Base-by-base conservation (phyloP, 2,113 vertebrate species). In the Vireo altiloquus region DNA sequence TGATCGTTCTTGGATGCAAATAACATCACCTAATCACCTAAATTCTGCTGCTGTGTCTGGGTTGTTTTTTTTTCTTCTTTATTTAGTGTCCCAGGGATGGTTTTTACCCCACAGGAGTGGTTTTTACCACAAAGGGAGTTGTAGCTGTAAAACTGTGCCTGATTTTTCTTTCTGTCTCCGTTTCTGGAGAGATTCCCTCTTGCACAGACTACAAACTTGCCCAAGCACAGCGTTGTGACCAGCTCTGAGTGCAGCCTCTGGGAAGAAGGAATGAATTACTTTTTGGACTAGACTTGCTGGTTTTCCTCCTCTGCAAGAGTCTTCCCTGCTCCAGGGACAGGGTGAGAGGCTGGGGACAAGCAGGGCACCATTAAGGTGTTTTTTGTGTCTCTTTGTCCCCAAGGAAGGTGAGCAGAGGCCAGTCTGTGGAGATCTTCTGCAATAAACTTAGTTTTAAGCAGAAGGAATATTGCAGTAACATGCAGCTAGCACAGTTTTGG, bases 301-400 rank as follows among this genome's bases (percentile, higher is more conserved):
- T 4, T 39, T 13, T 37, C 10, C 11, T 65, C 49, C 13, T 53
- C 40, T 31, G 4, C 35, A 23, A 42, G 70, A 44, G n/a, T 1
- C 0, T 65, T 25, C 20, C 33, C 68, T 49, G 31, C 15, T 33
- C 35, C 11, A 9, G 35, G 28, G 15, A 13, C 35, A 27, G 13
- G 35, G 20, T 2, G 19, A 7, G 40, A 61, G 37, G 33, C 35
- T 70, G 53, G 1, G 16, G 31, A 30, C 5, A 4, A 65, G 20
- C 25, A 13, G 27, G 27, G 13, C 22, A 24, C 11, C 40, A 30
- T 6, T 27, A 5, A 13, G 18, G 8, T 46, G 30, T 1, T 0
- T 39, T 82, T 60, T 37, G 47, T 37, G 35, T 60, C 47, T 57
- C 4, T 42, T 14, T 68, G 25, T 87, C 28, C 7, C 24, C 15